A percentile compares a stretch with the other conserved stretches of the same genome.
Evolutionary conservation across 1,140 invertebrate genomes (phyloP).

Genomic region (Cydia splendana): DNA sequence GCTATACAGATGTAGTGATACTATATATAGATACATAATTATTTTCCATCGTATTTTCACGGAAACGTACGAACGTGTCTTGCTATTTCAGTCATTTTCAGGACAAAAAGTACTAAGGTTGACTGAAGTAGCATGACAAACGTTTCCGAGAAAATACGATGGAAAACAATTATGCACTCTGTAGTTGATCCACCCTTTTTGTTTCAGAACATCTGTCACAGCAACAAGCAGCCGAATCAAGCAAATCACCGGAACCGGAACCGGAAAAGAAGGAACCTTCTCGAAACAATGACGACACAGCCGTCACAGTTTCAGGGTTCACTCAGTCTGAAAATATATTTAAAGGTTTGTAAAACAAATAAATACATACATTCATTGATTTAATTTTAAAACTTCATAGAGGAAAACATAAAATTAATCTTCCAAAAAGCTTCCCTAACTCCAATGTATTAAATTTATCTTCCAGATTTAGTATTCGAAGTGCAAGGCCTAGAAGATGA

Average conservation of each 20-base stretch:
- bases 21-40: too few species aligned
- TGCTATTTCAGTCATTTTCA: too few species aligned
- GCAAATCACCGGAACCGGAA: not conserved
- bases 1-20: too few species aligned
- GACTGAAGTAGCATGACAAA: too few species aligned
- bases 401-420: not conserved
- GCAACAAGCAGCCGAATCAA: not conserved
- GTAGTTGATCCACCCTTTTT: too few species aligned
- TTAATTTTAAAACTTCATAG: too few species aligned
- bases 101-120: too few species aligned
- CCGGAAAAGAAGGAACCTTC: not conserved
- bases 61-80: too few species aligned
- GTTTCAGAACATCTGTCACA: constrained; percentile 39
- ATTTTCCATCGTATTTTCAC: too few species aligned
- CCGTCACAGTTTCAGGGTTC: not conserved
- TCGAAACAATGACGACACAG: not conserved
- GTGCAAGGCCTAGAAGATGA: constrained; percentile 68
- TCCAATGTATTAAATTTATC: not conserved
- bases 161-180: too few species aligned
- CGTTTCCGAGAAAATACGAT: too few species aligned
- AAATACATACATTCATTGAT: too few species aligned
- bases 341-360: not conserved
- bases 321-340: constrained; percentile 21
- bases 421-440: not conserved
- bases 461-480: constrained; percentile 63